A percentile compares a stretch with the other conserved stretches of the same genome.
These are phyloP conservation scores for Hystrix brachyura DNA, from an alignment of 2,113 vertebrate genomes.

Conservation along the genomic window DNA sequence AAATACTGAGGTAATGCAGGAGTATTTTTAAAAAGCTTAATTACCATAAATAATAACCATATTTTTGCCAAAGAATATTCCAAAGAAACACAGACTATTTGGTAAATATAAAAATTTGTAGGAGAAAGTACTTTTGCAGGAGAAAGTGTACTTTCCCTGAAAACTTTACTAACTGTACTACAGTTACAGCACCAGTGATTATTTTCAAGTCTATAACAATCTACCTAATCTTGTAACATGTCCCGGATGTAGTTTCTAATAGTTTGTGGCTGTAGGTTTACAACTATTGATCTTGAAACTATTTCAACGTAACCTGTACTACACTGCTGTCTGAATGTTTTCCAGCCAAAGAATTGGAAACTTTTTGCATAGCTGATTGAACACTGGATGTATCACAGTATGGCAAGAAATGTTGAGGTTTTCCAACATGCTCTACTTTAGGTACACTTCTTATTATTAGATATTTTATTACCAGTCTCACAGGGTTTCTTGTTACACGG, in stretches of 20 bases:
- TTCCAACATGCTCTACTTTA: neutral
- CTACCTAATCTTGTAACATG: slow-evolving; percentile 47
- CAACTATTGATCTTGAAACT: neutral
- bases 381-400: neutral
- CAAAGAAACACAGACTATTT: slow-evolving; percentile 53
- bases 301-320: neutral
- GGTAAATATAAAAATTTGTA: slow-evolving; percentile 30
- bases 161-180: slow-evolving; percentile 24
- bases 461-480: neutral
- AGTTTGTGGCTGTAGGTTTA: neutral
- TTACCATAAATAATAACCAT: neutral
- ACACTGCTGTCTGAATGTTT: slow-evolving; percentile 17
- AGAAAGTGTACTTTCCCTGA: slow-evolving; percentile 42
- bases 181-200: neutral
- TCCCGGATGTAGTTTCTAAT: neutral
- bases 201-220: neutral
- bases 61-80: slow-evolving; percentile 63
- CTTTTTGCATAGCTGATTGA: neutral
- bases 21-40: slow-evolving; percentile 1
- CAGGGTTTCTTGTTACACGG: slow-evolving; percentile 29
- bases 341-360: neutral
- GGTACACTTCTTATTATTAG: neutral
- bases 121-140: slow-evolving; percentile 45
- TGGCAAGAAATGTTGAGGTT: neutral
- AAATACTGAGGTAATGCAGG: neutral